Percentiles rank a stretch among this genome's conserved stretches.
Conservation (phyloP, 2,888 invertebrate genomes). For the Escarpia spicata region DNA sequence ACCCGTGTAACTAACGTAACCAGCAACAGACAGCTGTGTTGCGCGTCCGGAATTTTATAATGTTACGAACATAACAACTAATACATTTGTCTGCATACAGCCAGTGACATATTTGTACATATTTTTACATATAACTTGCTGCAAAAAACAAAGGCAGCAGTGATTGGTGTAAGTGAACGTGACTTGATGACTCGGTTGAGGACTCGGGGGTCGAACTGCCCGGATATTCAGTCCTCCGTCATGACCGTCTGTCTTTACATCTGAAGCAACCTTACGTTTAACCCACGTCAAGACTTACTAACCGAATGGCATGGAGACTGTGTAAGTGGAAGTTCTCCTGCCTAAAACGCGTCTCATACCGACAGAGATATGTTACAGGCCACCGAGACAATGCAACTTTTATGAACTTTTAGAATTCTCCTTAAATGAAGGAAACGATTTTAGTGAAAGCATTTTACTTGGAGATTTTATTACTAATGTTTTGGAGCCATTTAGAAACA, state of each 20-base stretch:
- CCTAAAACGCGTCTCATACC: not conserved
- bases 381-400: not conserved
- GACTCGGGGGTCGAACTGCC: not conserved
- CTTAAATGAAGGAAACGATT: no score
- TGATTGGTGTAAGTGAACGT: slow-evolving; percentile 3
- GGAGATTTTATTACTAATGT: slow-evolving; percentile 18
- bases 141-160: not conserved
- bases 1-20: no score
- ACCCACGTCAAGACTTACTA: slow-evolving; percentile 13
- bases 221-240: not conserved
- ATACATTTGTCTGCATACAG: no score
- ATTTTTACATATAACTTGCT: not conserved
- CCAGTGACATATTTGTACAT: no score
- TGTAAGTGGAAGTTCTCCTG: not conserved
- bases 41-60: no score
- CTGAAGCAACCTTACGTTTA: not conserved
- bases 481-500: not conserved
- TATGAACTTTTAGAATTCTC: not conserved
- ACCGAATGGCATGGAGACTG: not conserved
- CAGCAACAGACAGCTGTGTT: no score
- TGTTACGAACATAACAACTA: no score
- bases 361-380: not conserved
- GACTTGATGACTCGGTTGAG: not conserved
- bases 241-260: not conserved
- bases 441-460: no score